phyloP scores from a whole-genome alignment of 2,797 vertebrate species.

The Pseudochromis fuscus region DNA sequence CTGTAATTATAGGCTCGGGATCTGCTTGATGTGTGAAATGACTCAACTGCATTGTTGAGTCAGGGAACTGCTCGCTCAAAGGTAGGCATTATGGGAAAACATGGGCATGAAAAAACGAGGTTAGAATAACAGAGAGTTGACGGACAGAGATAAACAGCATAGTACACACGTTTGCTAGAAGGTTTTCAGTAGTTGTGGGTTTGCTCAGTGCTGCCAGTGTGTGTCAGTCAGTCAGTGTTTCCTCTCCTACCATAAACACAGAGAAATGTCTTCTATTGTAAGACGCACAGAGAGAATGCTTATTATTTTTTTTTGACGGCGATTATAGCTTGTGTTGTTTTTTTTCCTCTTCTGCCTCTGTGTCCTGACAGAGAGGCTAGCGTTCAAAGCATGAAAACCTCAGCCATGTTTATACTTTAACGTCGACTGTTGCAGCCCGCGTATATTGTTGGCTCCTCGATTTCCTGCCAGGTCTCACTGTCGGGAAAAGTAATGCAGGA shows the following conservation, averaged over 20 bases:
- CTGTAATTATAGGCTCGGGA: slow-evolving; percentile 61
- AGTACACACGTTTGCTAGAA: slow-evolving; percentile 41
- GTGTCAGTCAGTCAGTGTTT: slow-evolving; percentile 52
- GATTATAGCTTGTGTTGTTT: slow-evolving; percentile 73
- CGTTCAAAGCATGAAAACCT: slow-evolving; percentile 61
- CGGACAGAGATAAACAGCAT: slow-evolving; percentile 17
- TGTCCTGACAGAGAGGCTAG: slow-evolving; percentile 46
- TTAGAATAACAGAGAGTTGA: not conserved
- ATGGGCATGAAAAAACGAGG: not conserved
- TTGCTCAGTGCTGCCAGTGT: slow-evolving; percentile 42
- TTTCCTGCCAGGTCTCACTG: slow-evolving; percentile 52
- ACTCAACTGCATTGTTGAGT: slow-evolving; percentile 55
- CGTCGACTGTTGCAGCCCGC: slow-evolving; percentile 51
- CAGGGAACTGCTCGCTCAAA: slow-evolving; percentile 29
- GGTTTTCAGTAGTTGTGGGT: slow-evolving; percentile 32
- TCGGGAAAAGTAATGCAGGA: slow-evolving; percentile 46
- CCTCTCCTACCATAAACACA: slow-evolving; percentile 65
- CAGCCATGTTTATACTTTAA: slow-evolving; percentile 62
- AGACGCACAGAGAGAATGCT: slow-evolving; percentile 64
- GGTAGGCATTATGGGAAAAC: slow-evolving; percentile 31
- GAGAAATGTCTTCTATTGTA: slow-evolving; percentile 69
- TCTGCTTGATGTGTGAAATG: slow-evolving; percentile 58
- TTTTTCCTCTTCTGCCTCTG: slow-evolving; percentile 53
- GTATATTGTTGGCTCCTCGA: slow-evolving; percentile 47
- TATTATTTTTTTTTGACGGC: slow-evolving; percentile 75